Conservation (phyloP, 2,113 vertebrate genomes). For the Pongo abelii region DNA sequence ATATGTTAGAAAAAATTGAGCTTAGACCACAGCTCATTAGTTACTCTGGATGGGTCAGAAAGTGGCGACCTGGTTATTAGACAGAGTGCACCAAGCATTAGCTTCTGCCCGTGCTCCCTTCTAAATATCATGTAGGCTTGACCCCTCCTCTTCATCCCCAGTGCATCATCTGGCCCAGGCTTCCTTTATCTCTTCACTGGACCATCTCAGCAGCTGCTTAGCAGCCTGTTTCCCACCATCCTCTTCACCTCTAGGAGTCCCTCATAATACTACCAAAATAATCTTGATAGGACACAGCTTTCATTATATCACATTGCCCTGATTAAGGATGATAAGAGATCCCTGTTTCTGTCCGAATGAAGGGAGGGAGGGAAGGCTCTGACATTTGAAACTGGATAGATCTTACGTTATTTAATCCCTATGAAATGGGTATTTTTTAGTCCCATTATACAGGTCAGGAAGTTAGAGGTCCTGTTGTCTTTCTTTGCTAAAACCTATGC, state of each 20-base stretch:
- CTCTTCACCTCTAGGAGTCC: neutral
- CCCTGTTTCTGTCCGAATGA: neutral
- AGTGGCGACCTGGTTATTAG: neutral
- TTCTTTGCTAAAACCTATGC: neutral
- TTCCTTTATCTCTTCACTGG: neutral
- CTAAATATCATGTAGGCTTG: neutral
- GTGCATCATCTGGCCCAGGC: neutral
- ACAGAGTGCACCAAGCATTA: neutral
- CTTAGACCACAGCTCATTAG: neutral
- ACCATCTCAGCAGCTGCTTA: neutral
- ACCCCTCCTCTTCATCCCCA: neutral
- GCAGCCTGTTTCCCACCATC: neutral
- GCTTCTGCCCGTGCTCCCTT: neutral
- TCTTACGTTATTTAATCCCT: slow-evolving; percentile 39
- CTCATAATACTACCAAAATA: slow-evolving; percentile 31
- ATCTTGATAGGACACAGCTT: slow-evolving; percentile 49
- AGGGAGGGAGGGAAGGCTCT: neutral
- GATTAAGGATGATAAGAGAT: slow-evolving; percentile 30
- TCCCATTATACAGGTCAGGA: slow-evolving; percentile 49
- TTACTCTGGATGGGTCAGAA: neutral
- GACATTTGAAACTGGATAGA: slow-evolving; percentile 31
- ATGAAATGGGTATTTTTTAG: slow-evolving; percentile 43
- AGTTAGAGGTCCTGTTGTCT: neutral
- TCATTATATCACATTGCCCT: slow-evolving; percentile 31
- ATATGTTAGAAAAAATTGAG: neutral